Evolutionary conservation across 2,797 vertebrate genomes (phyloP).

Genomic region (Coregonus ussuriensis): DNA sequence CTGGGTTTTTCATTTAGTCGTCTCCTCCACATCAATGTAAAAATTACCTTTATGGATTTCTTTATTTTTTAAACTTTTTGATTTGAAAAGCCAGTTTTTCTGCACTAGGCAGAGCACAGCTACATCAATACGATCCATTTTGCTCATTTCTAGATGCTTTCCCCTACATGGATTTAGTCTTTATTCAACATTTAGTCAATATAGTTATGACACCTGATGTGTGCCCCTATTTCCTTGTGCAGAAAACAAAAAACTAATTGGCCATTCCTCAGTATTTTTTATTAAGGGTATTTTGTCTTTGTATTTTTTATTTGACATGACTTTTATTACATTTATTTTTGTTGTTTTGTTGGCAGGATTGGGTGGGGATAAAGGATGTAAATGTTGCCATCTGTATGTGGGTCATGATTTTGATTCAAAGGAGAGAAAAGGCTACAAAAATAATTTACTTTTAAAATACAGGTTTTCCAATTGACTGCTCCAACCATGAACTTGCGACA

Average conservation of each 20-base stretch:
- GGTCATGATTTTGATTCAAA: slow-evolving; percentile 67
- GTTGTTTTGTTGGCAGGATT: too few species aligned
- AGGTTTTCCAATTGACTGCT: slow-evolving; percentile 39
- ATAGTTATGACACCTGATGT: slow-evolving; percentile 68
- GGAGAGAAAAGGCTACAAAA: slow-evolving; percentile 42
- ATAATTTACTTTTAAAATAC: slow-evolving; percentile 11
- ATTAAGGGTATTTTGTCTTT: slow-evolving; percentile 32
- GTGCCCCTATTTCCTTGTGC: slow-evolving; percentile 74
- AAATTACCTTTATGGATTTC: slow-evolving; percentile 50
- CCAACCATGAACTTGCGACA: slow-evolving; percentile 59
- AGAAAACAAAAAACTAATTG: slow-evolving; percentile 64
- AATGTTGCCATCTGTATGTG: slow-evolving; percentile 51
- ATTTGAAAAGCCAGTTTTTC: slow-evolving; percentile 84
- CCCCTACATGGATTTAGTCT: slow-evolving; percentile 19
- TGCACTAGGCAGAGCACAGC: slow-evolving; percentile 93
- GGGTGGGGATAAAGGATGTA: slow-evolving; percentile 30
- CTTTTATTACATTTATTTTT: too few species aligned
- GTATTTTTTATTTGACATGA: too few species aligned
- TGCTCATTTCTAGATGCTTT: slow-evolving; percentile 71
- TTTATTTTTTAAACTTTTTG: slow-evolving; percentile 25
- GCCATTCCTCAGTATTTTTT: slow-evolving; percentile 46
- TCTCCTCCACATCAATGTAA: slow-evolving; percentile 61
- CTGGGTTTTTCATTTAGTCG: slow-evolving; percentile 71
- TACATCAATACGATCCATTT: slow-evolving; percentile 86
- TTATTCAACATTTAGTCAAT: slow-evolving; percentile 33